phyloP scores from a whole-genome alignment of 2,113 vertebrate species.

The Potamarius usumacintae region DNA sequence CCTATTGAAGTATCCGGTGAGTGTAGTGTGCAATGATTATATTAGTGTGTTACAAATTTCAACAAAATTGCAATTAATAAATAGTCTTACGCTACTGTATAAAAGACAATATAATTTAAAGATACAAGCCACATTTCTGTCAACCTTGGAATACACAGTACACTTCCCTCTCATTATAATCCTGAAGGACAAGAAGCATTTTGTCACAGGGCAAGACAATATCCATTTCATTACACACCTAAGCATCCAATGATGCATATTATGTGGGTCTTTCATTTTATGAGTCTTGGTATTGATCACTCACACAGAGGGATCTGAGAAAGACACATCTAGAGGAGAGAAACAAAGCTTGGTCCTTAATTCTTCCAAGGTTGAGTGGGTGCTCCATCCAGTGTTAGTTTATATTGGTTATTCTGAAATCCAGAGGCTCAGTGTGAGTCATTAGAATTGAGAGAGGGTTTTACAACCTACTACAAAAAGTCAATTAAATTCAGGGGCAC shows the following conservation, averaged over 20 bases:
- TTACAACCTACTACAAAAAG: constrained; percentile 61
- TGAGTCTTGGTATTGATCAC: constrained; percentile 26
- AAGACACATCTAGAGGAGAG: constrained; percentile 3
- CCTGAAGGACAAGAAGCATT: background rate
- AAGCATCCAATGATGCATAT: constrained; percentile 8
- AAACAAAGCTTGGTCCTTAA: constrained; percentile 24
- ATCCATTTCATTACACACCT: constrained; percentile 4
- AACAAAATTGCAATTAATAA: background rate
- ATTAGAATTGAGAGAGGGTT: constrained; percentile 62
- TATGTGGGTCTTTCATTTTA: constrained; percentile 4
- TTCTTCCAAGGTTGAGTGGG: constrained; percentile 23
- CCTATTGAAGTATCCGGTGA: background rate
- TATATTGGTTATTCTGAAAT: constrained; percentile 48
- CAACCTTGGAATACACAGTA: background rate
- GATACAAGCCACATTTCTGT: background rate
- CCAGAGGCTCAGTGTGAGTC: constrained; percentile 53
- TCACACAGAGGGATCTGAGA: constrained; percentile 12
- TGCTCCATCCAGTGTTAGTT: constrained; percentile 43
- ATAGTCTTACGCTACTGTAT: background rate
- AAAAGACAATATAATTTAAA: background rate
- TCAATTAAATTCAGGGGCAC: constrained; percentile 67
- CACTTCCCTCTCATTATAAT: background rate
- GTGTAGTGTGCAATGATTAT: background rate
- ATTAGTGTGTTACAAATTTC: background rate
- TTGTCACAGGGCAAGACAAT: background rate